These are phyloP conservation scores for Idaea straminata DNA, from an alignment of 2,888 invertebrate species.

Conservation along the genomic window DNA sequence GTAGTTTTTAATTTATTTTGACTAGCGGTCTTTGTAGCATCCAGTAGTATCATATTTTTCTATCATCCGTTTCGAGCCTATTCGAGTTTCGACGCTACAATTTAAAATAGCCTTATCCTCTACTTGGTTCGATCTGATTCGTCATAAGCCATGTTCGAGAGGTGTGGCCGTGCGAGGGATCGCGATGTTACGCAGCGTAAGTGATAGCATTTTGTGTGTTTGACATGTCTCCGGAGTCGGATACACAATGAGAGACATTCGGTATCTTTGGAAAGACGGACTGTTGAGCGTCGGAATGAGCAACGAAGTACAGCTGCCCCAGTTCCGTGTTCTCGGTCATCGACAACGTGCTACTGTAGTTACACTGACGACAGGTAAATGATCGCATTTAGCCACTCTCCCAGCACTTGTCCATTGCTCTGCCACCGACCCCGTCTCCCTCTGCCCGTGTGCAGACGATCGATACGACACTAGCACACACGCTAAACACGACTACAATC, in stretches of 20 bases:
- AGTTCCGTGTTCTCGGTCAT: slow-evolving; percentile 98
- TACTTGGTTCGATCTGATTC: slow-evolving; percentile 48
- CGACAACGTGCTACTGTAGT: slow-evolving; percentile 96
- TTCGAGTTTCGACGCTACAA: slow-evolving; percentile 32
- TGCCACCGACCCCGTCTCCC: slow-evolving; percentile 74
- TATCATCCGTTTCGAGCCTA: slow-evolving; percentile 58
- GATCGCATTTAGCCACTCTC: slow-evolving; percentile 59
- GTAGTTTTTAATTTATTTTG: slow-evolving; percentile 4
- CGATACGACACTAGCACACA: slow-evolving; percentile 72
- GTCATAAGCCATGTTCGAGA: slow-evolving; percentile 47
- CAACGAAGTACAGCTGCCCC: slow-evolving; percentile 97
- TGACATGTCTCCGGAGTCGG: slow-evolving; percentile 89
- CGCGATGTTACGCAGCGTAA: slow-evolving; percentile 75
- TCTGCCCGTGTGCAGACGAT: slow-evolving; percentile 72
- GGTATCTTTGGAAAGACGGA: slow-evolving; percentile 97
- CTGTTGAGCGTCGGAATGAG: slow-evolving; percentile 96
- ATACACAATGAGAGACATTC: slow-evolving; percentile 98
- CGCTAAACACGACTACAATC: slow-evolving; percentile 66
- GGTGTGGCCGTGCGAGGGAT: slow-evolving; percentile 51
- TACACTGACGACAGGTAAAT: slow-evolving; percentile 96
- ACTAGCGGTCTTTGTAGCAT: slow-evolving; percentile 15
- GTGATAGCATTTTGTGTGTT: slow-evolving; percentile 81
- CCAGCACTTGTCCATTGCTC: slow-evolving; percentile 69
- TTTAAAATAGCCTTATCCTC: slow-evolving; percentile 28
- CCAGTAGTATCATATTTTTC: slow-evolving; percentile 64